Evolutionary conservation across 2,888 invertebrate species (phyloP).

Genomic region (Drosophila macrospina): DNA sequence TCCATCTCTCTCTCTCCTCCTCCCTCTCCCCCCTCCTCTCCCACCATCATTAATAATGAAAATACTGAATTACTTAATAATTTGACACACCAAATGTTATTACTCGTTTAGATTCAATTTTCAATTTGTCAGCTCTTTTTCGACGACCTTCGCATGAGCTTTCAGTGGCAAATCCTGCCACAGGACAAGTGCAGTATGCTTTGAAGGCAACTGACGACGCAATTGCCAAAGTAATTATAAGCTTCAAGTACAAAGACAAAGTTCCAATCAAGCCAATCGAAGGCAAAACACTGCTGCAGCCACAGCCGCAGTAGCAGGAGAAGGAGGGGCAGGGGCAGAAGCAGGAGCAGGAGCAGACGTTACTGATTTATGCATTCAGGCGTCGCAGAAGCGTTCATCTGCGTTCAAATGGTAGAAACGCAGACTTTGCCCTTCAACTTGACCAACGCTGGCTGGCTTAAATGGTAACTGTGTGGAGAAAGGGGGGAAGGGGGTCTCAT

Average conservation of each 20-base stretch:
- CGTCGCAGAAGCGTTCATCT: slow-evolving; percentile 52
- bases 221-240: slow-evolving; percentile 56
- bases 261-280: slow-evolving; percentile 33
- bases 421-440: slow-evolving; percentile 66
- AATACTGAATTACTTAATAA: too few relatives aligned
- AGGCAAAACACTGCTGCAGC: slow-evolving; percentile 1
- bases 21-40: too few relatives aligned
- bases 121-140: neutral
- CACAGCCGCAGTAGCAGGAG: slow-evolving; percentile 3
- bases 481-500: too few relatives aligned
- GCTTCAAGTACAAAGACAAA: slow-evolving; percentile 22
- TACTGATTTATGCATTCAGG: slow-evolving; percentile 61
- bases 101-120: neutral
- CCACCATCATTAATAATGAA: too few relatives aligned
- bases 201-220: slow-evolving; percentile 26
- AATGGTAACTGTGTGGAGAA: too few relatives aligned
- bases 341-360: neutral
- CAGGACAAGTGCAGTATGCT: slow-evolving; percentile 1
- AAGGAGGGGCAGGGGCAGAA: neutral
- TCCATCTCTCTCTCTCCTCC: too few relatives aligned
- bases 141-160: neutral
- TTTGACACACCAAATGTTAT: too few relatives aligned
- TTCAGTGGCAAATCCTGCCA: neutral
- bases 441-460: too few relatives aligned
- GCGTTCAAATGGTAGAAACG: slow-evolving; percentile 19